Percentiles rank a stretch among this genome's conserved stretches.
phyloP scores from a whole-genome alignment of 1,140 invertebrate species.

The Drepana arcuata region DNA sequence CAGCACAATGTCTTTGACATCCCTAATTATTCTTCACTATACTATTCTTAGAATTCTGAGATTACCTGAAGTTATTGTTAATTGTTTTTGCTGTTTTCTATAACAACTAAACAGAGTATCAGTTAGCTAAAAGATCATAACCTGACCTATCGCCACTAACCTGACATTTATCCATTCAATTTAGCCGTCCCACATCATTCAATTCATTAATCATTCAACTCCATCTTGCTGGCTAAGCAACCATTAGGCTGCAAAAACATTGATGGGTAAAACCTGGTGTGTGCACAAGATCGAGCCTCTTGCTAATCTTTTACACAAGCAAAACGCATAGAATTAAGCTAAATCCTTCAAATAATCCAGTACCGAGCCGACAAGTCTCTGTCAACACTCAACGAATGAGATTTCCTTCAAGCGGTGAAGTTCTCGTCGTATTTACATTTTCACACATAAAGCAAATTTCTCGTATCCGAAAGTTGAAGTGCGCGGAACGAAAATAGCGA shows the following conservation, averaged over 20 bases:
- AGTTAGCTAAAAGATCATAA: conserved; percentile 8
- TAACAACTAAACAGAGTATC: too few relatives aligned
- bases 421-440: conserved; percentile 55
- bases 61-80: too few relatives aligned
- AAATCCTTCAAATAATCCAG: conserved; percentile 57
- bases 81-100: too few relatives aligned
- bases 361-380: conserved; percentile 46
- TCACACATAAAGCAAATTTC: conserved; percentile 59
- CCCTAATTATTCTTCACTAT: too few relatives aligned
- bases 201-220: conserved; percentile 20
- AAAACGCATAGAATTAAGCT: conserved; percentile 47
- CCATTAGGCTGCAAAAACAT: conserved; percentile 29
- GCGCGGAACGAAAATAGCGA: conserved; percentile 50
- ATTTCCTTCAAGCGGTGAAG: conserved; percentile 43
- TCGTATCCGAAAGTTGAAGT: conserved; percentile 42
- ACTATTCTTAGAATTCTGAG: too few relatives aligned
- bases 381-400: conserved; percentile 43
- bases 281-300: conserved; percentile 34
- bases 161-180: conserved; percentile 13
- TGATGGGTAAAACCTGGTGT: conserved; percentile 23
- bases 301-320: conserved; percentile 44
- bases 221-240: conserved; percentile 4
- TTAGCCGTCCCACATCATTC: conserved; percentile 7
- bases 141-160: conserved; percentile 7
- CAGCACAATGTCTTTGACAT: too few relatives aligned